Base-by-base conservation (phyloP, 2,888 invertebrate genomes). In the Cheilosia grossa region DNA sequence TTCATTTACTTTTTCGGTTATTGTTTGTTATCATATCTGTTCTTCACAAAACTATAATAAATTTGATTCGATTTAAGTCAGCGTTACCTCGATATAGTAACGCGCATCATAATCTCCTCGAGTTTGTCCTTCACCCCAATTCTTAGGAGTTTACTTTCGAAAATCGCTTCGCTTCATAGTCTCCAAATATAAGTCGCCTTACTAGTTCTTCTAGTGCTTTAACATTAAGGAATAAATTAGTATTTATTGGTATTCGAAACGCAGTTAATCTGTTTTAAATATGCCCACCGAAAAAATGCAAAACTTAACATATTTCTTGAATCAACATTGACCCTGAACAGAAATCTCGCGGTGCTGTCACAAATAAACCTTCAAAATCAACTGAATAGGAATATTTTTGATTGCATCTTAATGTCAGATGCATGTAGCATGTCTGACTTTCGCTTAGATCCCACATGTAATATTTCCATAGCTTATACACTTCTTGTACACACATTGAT, bases 401-500 rank as follows among this genome's bases (percentile, higher is more conserved):
- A 27, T 24, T 51, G 21, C 51, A 51, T 51, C 24, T 51, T 37
- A 58, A 58, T 58, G 58, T 58, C 40, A 58, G 21, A 58, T 13
- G 2, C 33, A 40, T 10, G 19, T 21, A 15, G 40, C 37, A 37
- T 37, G 21, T 58, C 58, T 37, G 58, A 40, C 37, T 58, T 58
- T 58, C 58, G 13, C 40, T 58, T 37, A 37, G 10, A 33, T 37
- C 19, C 58, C 21, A 58, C 9, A 54, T 40, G 4, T 13, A 9
- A 37, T 56, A 58, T 37, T 58, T 58, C 58, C 33, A 58, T 58
- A 58, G 37, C 37, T 19, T 58, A 58, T 40, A 33, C 19, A 58
- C 19, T 10, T 13, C 44, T 42, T n/a, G 44, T 44, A 37, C 37
- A 37, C 37, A 40, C n/a, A 19, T 53, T 5, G 6, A 61, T 61